Evolutionary conservation across 2,888 invertebrate genomes (phyloP).

Genomic region (Polia nebulosa): DNA sequence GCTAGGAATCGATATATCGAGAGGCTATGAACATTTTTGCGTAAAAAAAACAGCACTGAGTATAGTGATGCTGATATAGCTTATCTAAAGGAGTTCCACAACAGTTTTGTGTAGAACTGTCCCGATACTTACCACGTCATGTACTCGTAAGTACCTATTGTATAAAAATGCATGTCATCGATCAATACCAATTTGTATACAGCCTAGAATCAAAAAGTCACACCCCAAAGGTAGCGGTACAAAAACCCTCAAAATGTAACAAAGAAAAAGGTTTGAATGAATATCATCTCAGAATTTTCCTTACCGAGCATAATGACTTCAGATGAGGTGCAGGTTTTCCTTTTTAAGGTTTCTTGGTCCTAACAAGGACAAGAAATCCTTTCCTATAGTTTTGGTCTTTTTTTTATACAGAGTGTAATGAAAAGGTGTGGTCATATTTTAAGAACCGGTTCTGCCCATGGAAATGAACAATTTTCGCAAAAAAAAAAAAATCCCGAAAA

Average conservation of each 20-base stretch:
- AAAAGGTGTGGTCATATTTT: too few species aligned
- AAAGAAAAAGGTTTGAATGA: conserved; percentile 71
- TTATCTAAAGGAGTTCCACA: conserved; percentile 2
- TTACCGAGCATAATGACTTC: conserved; percentile 67
- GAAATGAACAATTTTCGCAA: too few species aligned
- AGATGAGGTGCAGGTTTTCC: conserved; percentile 63
- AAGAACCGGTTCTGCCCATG: too few species aligned
- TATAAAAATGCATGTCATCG: conserved; percentile 51
- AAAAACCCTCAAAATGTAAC: conserved; percentile 66
- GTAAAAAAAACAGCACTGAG: not conserved
- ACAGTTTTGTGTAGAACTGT: not conserved
- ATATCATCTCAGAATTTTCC: conserved; percentile 68
- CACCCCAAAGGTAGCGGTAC: conserved; percentile 50
- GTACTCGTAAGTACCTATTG: conserved; percentile 24
- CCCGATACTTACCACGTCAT: conserved; percentile 4
- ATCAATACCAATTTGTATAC: conserved; percentile 52
- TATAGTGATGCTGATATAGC: not conserved
- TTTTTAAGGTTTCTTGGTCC: too few species aligned
- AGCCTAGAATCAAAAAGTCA: conserved; percentile 56
- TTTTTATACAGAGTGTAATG: too few species aligned
- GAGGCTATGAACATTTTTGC: not conserved
- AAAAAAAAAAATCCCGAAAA: too few species aligned
- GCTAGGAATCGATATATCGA: not conserved
- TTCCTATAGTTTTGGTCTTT: too few species aligned
- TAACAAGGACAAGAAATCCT: too few species aligned